Conservation (phyloP, 2,113 vertebrate species). For the Morphnarchus princeps region DNA sequence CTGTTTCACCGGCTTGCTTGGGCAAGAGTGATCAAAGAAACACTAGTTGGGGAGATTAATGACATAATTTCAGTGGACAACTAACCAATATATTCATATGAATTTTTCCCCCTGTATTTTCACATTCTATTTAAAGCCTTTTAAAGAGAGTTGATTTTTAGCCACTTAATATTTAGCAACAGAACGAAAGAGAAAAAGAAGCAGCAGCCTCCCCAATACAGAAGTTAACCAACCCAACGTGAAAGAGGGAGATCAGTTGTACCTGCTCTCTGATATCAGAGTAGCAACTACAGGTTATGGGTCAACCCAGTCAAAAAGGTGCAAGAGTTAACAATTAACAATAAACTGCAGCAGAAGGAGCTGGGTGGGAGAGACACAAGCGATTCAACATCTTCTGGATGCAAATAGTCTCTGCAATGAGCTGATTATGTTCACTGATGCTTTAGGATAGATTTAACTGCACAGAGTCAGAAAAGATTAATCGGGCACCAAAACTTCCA, state of each 20-base stretch:
- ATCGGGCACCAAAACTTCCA: background rate
- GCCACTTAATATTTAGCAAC: background rate
- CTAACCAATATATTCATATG: too few species aligned
- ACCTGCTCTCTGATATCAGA: background rate
- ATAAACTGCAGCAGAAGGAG: background rate
- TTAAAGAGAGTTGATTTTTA: background rate
- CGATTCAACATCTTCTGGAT: background rate
- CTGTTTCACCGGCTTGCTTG: background rate
- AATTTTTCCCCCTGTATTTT: background rate
- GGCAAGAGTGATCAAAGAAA: background rate
- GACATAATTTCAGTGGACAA: background rate
- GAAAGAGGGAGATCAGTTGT: background rate
- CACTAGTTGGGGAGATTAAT: background rate
- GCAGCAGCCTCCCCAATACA: accelerated
- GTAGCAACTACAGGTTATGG: background rate
- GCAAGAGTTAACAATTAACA: background rate
- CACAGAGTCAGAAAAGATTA: background rate
- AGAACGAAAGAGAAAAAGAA: background rate
- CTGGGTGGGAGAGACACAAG: background rate
- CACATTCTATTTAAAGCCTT: background rate
- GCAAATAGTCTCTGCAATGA: background rate
- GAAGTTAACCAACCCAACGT: background rate
- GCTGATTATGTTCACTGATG: background rate
- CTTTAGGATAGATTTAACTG: background rate
- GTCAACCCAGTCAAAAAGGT: background rate